Evolutionary conservation across 1,140 invertebrate species (phyloP).

Genomic region (Theocolax elegans): DNA sequence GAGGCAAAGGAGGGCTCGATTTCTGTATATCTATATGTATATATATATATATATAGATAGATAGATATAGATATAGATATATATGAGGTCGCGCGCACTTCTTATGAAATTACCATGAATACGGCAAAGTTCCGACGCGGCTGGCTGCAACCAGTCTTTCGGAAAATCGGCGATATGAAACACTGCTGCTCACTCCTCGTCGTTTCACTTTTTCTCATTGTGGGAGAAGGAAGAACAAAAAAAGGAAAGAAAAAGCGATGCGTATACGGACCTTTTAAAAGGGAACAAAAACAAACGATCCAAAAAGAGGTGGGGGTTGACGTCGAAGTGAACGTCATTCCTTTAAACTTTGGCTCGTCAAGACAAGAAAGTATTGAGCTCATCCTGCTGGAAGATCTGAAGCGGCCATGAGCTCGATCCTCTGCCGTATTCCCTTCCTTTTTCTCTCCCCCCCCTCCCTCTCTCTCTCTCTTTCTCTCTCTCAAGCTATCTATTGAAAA

Average conservation of each 20-base stretch:
- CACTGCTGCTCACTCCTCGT: conserved; percentile 47
- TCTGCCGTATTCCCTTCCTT: too few relatives aligned
- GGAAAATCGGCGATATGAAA: conserved; percentile 67
- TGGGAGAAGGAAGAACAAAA: not conserved
- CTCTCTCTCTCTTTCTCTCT: not conserved
- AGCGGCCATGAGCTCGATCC: not conserved
- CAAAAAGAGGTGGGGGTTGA: conserved; percentile 12
- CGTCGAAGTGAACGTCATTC: conserved; percentile 20
- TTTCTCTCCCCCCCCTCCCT: too few relatives aligned
- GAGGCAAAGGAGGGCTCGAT: conserved; percentile 30
- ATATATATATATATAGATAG: too few relatives aligned
- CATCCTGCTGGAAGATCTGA: conserved; percentile 51
- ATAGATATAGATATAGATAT: conserved; percentile 46
- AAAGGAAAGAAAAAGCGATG: not conserved
- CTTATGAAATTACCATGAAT: conserved; percentile 63
- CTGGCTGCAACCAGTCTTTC: conserved; percentile 55
- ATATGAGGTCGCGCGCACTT: conserved; percentile 38
- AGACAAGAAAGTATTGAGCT: conserved; percentile 55
- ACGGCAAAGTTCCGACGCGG: conserved; percentile 53
- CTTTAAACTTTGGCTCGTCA: conserved; percentile 43
- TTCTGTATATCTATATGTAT: too few relatives aligned
- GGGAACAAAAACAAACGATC: conserved; percentile 34
- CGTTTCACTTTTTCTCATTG: conserved; percentile 21
- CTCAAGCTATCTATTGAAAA: not conserved
- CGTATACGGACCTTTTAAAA: too few relatives aligned